These are phyloP conservation scores for Garra rufa DNA, from an alignment of 2,113 vertebrate species.

Conservation along the genomic window DNA sequence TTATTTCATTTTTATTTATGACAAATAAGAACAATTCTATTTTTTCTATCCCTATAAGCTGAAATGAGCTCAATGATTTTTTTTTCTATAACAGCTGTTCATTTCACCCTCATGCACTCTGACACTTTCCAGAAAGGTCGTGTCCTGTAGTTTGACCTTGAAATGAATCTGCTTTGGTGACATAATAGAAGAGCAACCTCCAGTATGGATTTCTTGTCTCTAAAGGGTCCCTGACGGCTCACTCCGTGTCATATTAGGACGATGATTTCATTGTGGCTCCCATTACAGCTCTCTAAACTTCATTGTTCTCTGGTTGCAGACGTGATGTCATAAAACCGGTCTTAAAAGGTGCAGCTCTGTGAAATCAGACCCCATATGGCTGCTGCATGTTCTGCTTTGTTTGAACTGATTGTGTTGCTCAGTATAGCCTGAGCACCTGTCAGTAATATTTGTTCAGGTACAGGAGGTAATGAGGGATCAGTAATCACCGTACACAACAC, in stretches of 20 bases:
- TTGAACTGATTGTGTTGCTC: conserved; percentile 33
- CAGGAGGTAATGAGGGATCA: conserved; percentile 65
- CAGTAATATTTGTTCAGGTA: conserved; percentile 64
- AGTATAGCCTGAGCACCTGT: conserved; percentile 63
- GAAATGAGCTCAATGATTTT: too few species aligned
- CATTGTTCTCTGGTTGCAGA: neutral
- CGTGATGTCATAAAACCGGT: neutral
- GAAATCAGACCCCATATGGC: conserved; percentile 11
- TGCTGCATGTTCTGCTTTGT: conserved; percentile 18
- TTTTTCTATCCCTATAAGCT: too few species aligned
- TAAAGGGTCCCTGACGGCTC: neutral
- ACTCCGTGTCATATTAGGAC: neutral
- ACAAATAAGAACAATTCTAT: too few species aligned
- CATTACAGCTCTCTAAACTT: conserved; percentile 1
- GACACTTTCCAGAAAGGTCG: neutral
- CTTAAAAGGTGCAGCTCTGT: neutral
- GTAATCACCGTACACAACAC: conserved; percentile 63
- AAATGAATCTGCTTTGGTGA: neutral
- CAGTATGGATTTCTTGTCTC: conserved; percentile 8
- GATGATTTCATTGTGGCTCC: neutral
- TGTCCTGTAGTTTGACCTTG: neutral
- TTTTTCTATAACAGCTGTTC: neutral
- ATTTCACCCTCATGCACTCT: neutral
- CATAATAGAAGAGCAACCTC: neutral
- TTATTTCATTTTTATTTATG: too few species aligned